Base-by-base conservation (phyloP, 2,113 vertebrate species). In the Scytalopus superciliaris region DNA sequence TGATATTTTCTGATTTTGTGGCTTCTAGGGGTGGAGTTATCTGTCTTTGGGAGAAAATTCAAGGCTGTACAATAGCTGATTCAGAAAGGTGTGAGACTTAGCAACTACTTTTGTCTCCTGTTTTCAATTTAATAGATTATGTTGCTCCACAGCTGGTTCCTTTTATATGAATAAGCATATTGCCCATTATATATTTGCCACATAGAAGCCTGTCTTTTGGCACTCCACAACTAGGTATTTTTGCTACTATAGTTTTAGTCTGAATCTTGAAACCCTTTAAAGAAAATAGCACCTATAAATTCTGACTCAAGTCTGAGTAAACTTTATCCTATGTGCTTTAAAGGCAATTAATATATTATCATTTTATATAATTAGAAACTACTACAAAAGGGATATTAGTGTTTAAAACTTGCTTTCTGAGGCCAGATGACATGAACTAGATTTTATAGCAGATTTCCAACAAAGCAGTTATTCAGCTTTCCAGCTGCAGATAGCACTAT, bases 371-470 rank as follows among this genome's bases (percentile, higher is more conserved):
- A 93, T 78, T 86, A 80, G 75, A 93, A 94, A 90, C 31, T 18
- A 35, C 33, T 50, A 31, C 72, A 67, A 93, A 94, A 67, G 39
- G 23, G 7, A 64, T 75, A 84, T 16, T 18, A 9, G 19, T 53
- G 19, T 82, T 91, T 81, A 89, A 95, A 93, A 78, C 78, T 90
- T 92, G 22, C 31, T 47, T 92, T 90, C 70, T 77, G 89, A 77
- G 47, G 8, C 55, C 39, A 77, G 60, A 78, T 78, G 50, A 81
- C 42, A 75, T 81, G 89, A 87, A 95, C 84, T 14, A 78, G 18
- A 6, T 42, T 67, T 74, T 59, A 75, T 4, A 67, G 33, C 24
- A 81, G 93, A 78, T 91, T 91, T 90, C 47, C 75, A 81, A 67
- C 35, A 49, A 75, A 87, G 37, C 18, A 87, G 64, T 85, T 7